Evolutionary conservation across 2,888 invertebrate species (phyloP).

Genomic region (Cremastobaeus sp.): DNA sequence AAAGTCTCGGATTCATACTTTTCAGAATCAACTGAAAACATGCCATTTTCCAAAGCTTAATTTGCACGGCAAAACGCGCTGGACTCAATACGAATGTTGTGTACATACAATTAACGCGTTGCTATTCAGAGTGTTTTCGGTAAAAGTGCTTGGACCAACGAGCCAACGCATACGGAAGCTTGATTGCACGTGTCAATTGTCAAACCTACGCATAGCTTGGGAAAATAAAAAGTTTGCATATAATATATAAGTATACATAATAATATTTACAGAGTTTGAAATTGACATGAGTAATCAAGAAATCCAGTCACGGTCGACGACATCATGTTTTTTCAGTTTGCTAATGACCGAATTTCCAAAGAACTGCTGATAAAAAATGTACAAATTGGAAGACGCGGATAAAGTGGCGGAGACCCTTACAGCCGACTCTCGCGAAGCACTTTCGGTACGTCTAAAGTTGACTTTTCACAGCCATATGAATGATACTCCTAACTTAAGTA

Average conservation of each 20-base stretch:
- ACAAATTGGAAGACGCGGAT: constrained; percentile 44
- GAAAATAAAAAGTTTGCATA: constrained; percentile 45
- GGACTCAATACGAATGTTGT: constrained; percentile 32
- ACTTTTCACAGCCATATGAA: constrained; percentile 79
- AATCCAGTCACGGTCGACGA: neutral
- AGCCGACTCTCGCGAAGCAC: constrained; percentile 74
- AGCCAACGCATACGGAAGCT: neutral
- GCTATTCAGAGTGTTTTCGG: constrained; percentile 58
- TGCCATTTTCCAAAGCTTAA: neutral
- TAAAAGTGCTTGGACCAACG: constrained; percentile 37
- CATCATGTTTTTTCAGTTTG: constrained; percentile 15
- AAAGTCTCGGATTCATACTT: constrained; percentile 5
- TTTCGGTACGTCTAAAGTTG: constrained; percentile 78
- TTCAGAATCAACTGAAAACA: constrained; percentile 3
- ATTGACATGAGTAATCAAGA: constrained; percentile 11
- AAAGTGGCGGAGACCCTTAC: constrained; percentile 45
- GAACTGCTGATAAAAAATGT: neutral
- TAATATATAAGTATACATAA: no score
- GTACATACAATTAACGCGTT: constrained; percentile 28
- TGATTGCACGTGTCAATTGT: neutral
- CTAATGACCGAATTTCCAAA: neutral
- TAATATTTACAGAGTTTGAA: constrained; percentile 46
- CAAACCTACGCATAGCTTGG: constrained; percentile 27
- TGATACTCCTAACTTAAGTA: constrained; percentile 78
- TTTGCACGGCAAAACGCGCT: constrained; percentile 3